Evolutionary conservation across 2,797 vertebrate species (phyloP).

Genomic region (Helicolenus hilgendorfi): DNA sequence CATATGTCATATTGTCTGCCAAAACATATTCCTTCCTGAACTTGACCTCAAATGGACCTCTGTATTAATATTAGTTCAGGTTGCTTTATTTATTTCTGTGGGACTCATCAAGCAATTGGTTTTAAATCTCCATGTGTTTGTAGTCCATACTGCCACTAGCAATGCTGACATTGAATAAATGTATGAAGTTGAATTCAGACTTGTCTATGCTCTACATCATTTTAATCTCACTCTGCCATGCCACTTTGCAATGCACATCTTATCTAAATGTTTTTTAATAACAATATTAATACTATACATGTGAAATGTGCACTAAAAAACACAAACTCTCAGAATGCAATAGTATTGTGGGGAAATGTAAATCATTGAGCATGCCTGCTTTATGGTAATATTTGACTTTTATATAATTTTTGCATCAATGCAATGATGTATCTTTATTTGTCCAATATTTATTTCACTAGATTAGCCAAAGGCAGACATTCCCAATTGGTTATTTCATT

Average conservation of each 20-base stretch:
- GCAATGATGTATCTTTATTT: neutral
- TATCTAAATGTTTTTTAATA: neutral
- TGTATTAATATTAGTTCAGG: conserved; percentile 25
- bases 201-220: neutral
- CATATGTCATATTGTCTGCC: conserved; percentile 58
- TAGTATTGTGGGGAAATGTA: neutral
- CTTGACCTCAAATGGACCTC: conserved; percentile 38
- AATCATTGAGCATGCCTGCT: neutral
- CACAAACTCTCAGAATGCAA: neutral
- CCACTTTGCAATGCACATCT: neutral
- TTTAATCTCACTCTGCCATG: neutral
- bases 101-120: conserved; percentile 5
- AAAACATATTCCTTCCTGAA: conserved; percentile 39
- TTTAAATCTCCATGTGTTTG: conserved; percentile 21
- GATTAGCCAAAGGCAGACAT: neutral
- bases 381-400: neutral
- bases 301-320: neutral
- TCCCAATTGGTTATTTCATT: neutral
- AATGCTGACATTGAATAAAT: conserved; percentile 48
- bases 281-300: neutral
- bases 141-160: neutral
- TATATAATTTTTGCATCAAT: neutral
- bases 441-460: neutral
- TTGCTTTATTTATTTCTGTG: conserved; percentile 53
- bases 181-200: neutral